Percentiles rank a stretch among this genome's conserved stretches.
These are phyloP conservation scores for Pyxicephalus adspersus DNA, from an alignment of 2,113 vertebrate species.

Conservation along the genomic window DNA sequence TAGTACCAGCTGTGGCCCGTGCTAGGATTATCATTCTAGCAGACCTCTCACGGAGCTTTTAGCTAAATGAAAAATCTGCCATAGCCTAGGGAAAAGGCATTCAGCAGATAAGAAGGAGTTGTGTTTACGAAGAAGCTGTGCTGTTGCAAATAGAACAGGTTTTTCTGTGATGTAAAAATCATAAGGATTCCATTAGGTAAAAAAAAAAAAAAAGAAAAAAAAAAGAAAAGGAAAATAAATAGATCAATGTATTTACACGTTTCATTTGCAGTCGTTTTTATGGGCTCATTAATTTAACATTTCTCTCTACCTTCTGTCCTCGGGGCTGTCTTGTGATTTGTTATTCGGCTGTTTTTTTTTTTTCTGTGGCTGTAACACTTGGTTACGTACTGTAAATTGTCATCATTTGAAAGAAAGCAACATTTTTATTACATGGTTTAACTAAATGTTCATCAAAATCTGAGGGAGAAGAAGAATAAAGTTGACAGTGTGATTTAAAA, in stretches of 20 bases:
- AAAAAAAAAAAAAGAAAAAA: conserved; percentile 80
- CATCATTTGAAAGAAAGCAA: conserved; percentile 77
- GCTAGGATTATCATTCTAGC: conserved; percentile 98
- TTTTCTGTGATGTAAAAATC: conserved; percentile 93
- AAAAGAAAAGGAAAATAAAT: conserved; percentile 80
- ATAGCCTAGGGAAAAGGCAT: conserved; percentile 98
- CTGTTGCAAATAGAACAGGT: conserved; percentile 94
- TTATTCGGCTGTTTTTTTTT: conserved; percentile 82
- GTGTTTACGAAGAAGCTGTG: conserved; percentile 97
- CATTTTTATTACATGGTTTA: conserved; percentile 74
- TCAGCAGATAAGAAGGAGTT: conserved; percentile 92
- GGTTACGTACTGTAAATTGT: conserved; percentile 83
- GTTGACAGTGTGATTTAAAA: conserved; percentile 42
- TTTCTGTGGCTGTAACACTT: conserved; percentile 74
- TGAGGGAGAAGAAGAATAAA: conserved; percentile 19
- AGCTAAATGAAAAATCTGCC: conserved; percentile 99
- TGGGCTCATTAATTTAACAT: conserved; percentile 99
- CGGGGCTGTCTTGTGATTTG: conserved; percentile 89
- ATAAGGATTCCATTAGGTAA: conserved; percentile 92
- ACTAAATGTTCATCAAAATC: conserved; percentile 51
- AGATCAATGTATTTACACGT: conserved; percentile 99
- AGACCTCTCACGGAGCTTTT: conserved; percentile 99
- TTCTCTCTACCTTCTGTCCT: conserved; percentile 98
- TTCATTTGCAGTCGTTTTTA: conserved; percentile 98
- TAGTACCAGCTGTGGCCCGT: conserved; percentile 97